Percentiles rank a stretch among this genome's conserved stretches.
These are phyloP conservation scores for Brachypalpus laphriformis DNA, from an alignment of 2,888 invertebrate genomes.

Conservation along the genomic window DNA sequence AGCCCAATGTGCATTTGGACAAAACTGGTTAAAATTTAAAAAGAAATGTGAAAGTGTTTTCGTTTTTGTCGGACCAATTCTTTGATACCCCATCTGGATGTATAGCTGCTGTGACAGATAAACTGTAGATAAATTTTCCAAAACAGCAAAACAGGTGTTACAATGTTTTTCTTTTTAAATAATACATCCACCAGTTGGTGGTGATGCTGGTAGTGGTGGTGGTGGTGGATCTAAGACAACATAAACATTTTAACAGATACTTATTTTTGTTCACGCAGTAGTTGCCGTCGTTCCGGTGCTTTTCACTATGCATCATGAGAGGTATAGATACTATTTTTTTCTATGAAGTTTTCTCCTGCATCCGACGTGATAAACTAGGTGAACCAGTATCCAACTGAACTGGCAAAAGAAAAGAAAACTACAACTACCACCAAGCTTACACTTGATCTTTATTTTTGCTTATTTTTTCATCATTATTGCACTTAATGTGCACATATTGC, in stretches of 20 bases:
- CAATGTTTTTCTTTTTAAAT: conserved; percentile 8
- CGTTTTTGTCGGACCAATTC: conserved; percentile 38
- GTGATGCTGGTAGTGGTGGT: conserved; percentile 3
- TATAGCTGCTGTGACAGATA: background rate
- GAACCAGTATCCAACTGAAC: conserved; percentile 74
- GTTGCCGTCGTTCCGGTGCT: conserved; percentile 60
- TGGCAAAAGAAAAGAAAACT: conserved; percentile 68
- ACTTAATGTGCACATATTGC: conserved; percentile 68
- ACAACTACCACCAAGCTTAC: conserved; percentile 39
- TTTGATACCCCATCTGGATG: conserved; percentile 24
- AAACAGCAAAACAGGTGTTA: conserved; percentile 50
- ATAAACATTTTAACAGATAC: conserved; percentile 50
- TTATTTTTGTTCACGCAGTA: conserved; percentile 39
- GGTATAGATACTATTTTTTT: conserved; percentile 39
- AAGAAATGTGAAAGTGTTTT: conserved; percentile 71
- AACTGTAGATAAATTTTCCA: background rate
- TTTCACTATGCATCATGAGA: conserved; percentile 53
- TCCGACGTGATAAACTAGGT: conserved; percentile 74
- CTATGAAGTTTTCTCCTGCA: conserved; percentile 65
- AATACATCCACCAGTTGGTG: conserved; percentile 33
- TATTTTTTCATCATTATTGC: conserved; percentile 62
- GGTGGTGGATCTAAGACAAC: conserved; percentile 56
- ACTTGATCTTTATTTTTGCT: background rate
- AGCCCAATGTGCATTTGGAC: background rate
- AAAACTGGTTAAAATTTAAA: conserved; percentile 3